These are phyloP conservation scores for Pyrgilauda ruficollis DNA, from an alignment of 2,113 vertebrate species.

Conservation along the genomic window DNA sequence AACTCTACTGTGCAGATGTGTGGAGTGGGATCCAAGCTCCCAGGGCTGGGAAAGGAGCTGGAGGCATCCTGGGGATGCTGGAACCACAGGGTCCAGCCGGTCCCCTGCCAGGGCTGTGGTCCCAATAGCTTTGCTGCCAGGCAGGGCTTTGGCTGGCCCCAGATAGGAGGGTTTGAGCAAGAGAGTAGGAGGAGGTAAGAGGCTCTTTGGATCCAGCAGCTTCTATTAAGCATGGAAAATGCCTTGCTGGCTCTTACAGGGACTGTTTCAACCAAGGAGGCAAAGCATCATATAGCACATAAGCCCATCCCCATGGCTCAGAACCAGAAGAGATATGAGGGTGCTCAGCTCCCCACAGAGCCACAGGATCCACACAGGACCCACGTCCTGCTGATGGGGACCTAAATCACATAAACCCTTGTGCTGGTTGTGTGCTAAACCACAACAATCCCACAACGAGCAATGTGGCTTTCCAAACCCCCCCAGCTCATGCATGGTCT, in stretches of 20 bases:
- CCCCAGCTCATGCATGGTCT: neutral
- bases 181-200: neutral
- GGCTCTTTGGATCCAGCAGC: neutral
- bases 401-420: neutral
- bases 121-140: neutral
- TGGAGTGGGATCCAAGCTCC: neutral
- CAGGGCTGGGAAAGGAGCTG: neutral
- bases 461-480: neutral
- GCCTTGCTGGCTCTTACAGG: neutral
- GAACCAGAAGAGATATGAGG: neutral
- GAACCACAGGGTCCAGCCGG: fast-evolving
- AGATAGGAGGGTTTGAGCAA: neutral
- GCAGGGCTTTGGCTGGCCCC: neutral
- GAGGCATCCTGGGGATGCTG: neutral
- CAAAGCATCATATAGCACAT: neutral
- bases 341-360: neutral
- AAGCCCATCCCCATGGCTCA: neutral
- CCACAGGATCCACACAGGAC: neutral
- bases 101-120: neutral
- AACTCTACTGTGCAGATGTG: slow-evolving; percentile 32
- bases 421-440: neutral
- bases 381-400: neutral
- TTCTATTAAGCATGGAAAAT: neutral
- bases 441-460: neutral
- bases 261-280: neutral